Conservation (phyloP, 2,797 vertebrate species). For the Schizopygopsis malacanthus region DNA sequence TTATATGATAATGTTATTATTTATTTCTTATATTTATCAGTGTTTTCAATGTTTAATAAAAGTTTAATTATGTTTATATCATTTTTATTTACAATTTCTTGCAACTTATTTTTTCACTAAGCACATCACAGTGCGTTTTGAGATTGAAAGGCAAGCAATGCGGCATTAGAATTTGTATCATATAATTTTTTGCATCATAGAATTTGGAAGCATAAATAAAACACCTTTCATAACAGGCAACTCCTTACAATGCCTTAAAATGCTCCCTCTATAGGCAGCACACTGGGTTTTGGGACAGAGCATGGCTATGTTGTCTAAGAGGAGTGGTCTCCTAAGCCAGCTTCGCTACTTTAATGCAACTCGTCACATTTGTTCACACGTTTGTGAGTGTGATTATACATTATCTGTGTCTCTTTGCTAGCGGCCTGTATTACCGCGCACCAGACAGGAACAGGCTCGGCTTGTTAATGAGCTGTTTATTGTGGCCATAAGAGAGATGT, state of each 20-base stretch:
- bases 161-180: not conserved
- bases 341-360: constrained; percentile 48
- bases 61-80: not conserved
- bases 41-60: not conserved
- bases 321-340: constrained; percentile 6
- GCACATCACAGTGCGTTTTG: not conserved
- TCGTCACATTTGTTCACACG: constrained; percentile 52
- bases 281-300: not conserved
- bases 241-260: not conserved
- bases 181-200: not conserved
- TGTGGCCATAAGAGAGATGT: constrained; percentile 41
- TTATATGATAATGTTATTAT: not conserved
- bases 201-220: not conserved
- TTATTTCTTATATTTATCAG: not conserved
- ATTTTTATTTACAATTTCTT: not conserved
- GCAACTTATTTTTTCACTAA: not conserved
- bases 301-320: not conserved
- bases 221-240: not conserved
- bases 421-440: constrained; percentile 51
- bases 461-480: constrained; percentile 57
- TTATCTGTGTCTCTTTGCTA: constrained; percentile 56
- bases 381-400: constrained; percentile 55
- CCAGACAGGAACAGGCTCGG: constrained; percentile 52
- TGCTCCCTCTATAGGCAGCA: not conserved
- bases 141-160: constrained; percentile 6